Evolutionary conservation across 2,797 vertebrate genomes (phyloP), one percentile per base, ranked within the genome.

Genomic region (Artibeus lituratus): DNA sequence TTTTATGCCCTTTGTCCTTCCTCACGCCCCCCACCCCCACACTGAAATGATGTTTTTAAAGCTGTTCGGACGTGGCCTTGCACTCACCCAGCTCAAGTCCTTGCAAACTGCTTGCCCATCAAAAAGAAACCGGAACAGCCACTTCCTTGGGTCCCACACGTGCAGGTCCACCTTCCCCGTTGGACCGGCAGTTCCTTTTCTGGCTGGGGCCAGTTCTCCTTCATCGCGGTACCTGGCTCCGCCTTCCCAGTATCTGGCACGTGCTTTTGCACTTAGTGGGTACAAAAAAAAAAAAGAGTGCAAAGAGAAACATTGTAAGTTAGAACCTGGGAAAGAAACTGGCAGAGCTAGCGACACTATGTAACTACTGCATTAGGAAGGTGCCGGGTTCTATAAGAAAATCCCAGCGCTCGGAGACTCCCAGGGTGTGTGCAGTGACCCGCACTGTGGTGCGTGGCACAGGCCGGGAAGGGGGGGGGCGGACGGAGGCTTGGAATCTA

Each of bases 91-190:
- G 84, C 26, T 78, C 51, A 55, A 67, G 51, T 76, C 70, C 81
- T 83, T 88, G 73, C 49, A 95, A 96, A 97, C 72, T 44, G 91
- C 70, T 96, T 94, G 59, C 80, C 92, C 65, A 81, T 92, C 90
- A 95, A 26, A 96, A 94, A 94, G 95, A 95, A 97, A 95, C 78
- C 22, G 16, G 86, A 96, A 95, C 42, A 76, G 42, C 35, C 65
- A 96, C 96, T 96, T 97, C 94, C 94, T 93, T 44, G n/a, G 62
- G 44, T 81, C 85, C 35, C 32, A 29, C 37, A 67, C 3, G 1
- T 55, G 24, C 22, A 12, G 1, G 1, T 57, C 74, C 39, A 47
- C 24, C 87, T 95, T 74, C 81, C 35, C 19, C 37, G 10, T 1
- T 3, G 32, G 35, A 44, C 39, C 16, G n/a, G 37, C 73, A 91